A percentile compares a stretch with the other conserved stretches of the same genome.
phyloP scores from a whole-genome alignment of 2,797 vertebrate species.

The Rhynchotus rufescens region DNA sequence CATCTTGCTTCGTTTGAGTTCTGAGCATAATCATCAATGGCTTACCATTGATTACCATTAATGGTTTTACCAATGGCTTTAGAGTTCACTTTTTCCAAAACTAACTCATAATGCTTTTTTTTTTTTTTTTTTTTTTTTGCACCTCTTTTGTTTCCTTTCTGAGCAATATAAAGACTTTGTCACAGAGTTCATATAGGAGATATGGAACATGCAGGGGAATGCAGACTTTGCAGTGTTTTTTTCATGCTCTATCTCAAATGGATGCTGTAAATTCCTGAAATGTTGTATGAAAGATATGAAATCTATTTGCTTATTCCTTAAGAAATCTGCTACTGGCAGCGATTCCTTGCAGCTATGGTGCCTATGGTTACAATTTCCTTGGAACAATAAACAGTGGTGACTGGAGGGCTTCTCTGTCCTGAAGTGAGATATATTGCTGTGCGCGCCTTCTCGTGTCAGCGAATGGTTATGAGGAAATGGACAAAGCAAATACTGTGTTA shows the following conservation, averaged over 20 bases:
- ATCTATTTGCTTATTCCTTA: not conserved
- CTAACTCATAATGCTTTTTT: not conserved
- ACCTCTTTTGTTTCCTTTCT: not conserved
- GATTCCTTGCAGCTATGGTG: not conserved
- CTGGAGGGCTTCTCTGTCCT: not conserved
- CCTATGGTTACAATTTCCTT: not conserved
- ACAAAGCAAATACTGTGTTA: not conserved
- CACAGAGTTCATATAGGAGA: not conserved
- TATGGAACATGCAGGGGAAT: not conserved
- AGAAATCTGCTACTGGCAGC: not conserved
- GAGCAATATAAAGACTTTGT: not conserved
- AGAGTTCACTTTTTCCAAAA: not conserved
- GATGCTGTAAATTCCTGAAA: not conserved
- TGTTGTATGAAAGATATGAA: not conserved
- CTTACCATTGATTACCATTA: too few relatives aligned
- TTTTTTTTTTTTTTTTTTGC: not conserved
- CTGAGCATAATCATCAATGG: not conserved
- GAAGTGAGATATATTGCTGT: not conserved
- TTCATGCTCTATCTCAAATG: not conserved
- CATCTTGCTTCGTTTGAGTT: not conserved
- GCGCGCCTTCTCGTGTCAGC: not conserved
- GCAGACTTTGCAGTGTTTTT: not conserved
- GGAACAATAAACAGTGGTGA: not conserved
- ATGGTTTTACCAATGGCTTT: not conserved
- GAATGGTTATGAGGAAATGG: not conserved